Base-by-base conservation (phyloP, 2,113 vertebrate species). In the Axis porcinus region DNA sequence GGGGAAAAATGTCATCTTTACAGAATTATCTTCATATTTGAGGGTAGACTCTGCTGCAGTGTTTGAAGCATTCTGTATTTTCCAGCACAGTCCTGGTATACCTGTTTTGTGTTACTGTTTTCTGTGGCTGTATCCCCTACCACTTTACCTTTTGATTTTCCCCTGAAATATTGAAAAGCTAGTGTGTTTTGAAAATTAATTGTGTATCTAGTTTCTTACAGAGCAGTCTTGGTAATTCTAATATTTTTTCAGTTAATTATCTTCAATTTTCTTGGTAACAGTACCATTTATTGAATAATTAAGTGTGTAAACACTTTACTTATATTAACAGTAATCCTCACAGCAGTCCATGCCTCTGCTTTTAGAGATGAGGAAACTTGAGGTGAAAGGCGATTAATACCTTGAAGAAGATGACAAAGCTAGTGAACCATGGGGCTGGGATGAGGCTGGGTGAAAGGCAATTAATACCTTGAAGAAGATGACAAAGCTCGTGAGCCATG, bases 161-260 rank as follows among this genome's bases (percentile, higher is more conserved):
- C 67, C 45, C 33, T 64, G 70, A 67, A 88, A 36, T 64, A 40
- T 54, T 95, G 83, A 83, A 97, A 91, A 91, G 27, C 13, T 33
- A 28, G 70, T 90, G 88, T 13, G 64, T 54, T 96, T 95, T 91
- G n/a, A 45, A 95, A 97, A 64, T 83, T 92, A 92, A 89, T 88
- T 94, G 40, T 85, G 30, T 86, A 43, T 67, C 6, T 91, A 40
- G 47, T 96, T 57, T 95, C n/a, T 97, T 88, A 62, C 11, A 54
- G 57, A 84, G 40, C 4, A 19, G 25, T 92, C 50, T 89, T 83
- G 17, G 78, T 83, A 94, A 96, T 92, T 97, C 23, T 94, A 86
- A 43, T 43, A 70, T 92, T 94, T 96, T 93, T 9, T 85, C 55
- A 54, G 84, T 82, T 88, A 76, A 84, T 76, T 91, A 16, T 81